Conservation (phyloP, 2,113 vertebrate species). For the Gorsachius goisagi region DNA sequence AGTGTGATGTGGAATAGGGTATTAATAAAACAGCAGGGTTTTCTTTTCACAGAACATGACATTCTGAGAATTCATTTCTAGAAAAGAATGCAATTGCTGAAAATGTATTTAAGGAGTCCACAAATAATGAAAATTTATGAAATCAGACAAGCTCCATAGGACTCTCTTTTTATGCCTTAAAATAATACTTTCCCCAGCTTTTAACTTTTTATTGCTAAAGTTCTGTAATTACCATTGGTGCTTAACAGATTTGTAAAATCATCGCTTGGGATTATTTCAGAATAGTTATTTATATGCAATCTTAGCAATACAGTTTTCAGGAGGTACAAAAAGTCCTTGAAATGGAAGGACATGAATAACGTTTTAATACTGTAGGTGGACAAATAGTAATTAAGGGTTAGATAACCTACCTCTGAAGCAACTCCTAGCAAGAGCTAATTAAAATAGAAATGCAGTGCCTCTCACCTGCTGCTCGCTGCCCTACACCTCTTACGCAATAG, state of each 20-base stretch:
- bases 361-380: slow-evolving; percentile 46
- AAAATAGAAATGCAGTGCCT: slow-evolving; percentile 30
- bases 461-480: slow-evolving; percentile 20
- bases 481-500: neutral
- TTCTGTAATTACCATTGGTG: neutral
- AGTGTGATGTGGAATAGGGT: neutral
- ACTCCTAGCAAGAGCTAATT: slow-evolving; percentile 36
- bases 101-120: neutral
- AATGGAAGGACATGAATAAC: neutral
- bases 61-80: neutral
- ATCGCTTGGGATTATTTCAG: neutral
- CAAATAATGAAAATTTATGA: neutral
- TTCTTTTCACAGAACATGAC: neutral
- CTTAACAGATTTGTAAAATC: neutral
- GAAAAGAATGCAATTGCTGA: neutral
- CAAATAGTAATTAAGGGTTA: slow-evolving; percentile 33
- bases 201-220: neutral
- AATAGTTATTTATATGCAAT: neutral
- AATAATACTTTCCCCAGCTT: neutral
- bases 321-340: neutral
- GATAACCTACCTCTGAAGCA: neutral
- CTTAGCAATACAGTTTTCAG: neutral
- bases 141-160: neutral
- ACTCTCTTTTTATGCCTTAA: neutral
- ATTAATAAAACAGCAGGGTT: neutral